Evolutionary conservation across 2,113 vertebrate genomes (phyloP).

Genomic region (Nesogale talazaci): DNA sequence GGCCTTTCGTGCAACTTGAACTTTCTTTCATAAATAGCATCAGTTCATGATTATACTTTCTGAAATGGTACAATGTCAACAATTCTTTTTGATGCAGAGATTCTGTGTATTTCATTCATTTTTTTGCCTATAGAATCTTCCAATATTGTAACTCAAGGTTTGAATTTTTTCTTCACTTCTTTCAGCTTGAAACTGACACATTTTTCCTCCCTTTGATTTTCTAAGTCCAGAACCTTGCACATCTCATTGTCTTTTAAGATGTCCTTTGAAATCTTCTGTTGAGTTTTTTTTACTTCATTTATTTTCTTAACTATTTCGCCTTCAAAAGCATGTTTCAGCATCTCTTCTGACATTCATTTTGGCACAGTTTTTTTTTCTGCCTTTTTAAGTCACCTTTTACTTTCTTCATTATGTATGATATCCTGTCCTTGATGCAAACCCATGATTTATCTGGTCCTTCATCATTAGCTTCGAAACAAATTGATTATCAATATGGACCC

Average conservation of each 20-base stretch:
- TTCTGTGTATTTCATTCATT: no score
- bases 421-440: no score
- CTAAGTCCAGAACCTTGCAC: neutral
- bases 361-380: neutral
- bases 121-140: neutral
- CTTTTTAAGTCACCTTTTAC: neutral
- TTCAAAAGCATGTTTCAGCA: neutral
- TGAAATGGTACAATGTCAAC: neutral
- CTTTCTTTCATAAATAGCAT: neutral
- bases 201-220: neutral
- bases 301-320: neutral
- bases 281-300: neutral
- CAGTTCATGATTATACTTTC: neutral
- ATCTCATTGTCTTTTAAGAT: neutral
- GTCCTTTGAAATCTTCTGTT: neutral
- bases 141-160: neutral
- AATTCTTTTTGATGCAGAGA: no score
- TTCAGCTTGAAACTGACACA: neutral
- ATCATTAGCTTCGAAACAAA: neutral
- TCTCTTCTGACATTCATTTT: neutral
- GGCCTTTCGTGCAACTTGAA: neutral
- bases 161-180: neutral
- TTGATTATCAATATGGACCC: neutral
- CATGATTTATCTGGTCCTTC: neutral
- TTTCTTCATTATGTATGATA: neutral